phyloP scores from a whole-genome alignment of 2,113 vertebrate genomes.

The Spea bombifrons region DNA sequence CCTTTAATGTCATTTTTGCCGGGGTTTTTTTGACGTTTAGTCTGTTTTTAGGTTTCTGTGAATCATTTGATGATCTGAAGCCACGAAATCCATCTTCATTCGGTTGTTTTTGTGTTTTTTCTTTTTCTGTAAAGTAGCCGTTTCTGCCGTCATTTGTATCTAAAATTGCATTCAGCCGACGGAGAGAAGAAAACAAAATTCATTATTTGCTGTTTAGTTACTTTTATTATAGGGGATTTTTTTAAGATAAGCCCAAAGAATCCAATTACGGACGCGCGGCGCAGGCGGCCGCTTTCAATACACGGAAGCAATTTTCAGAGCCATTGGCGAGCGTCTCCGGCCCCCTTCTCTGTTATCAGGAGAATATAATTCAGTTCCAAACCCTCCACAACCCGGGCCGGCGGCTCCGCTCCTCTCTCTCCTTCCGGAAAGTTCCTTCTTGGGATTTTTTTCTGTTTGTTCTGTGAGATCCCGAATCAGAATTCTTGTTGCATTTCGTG shows the following conservation, averaged over 20 bases:
- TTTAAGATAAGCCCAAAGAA: conserved; percentile 24
- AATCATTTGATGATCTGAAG: conserved; percentile 6
- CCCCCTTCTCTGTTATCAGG: conserved; percentile 38
- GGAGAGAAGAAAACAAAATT: conserved; percentile 28
- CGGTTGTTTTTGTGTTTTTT: conserved; percentile 27
- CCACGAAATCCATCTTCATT: conserved; percentile 19
- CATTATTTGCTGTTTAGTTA: conserved; percentile 33
- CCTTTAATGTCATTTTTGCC: too few species aligned
- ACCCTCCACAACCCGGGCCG: conserved; percentile 6
- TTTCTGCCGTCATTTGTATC: conserved; percentile 35
- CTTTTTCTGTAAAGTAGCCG: conserved; percentile 14
- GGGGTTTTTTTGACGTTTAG: too few species aligned
- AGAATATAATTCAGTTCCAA: conserved; percentile 37
- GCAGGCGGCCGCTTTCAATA: conserved; percentile 36
- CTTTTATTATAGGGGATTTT: conserved; percentile 12
- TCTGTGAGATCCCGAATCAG: neutral
- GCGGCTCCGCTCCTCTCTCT: neutral
- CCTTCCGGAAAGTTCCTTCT: conserved; percentile 4
- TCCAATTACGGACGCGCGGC: conserved; percentile 37
- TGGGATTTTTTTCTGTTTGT: neutral
- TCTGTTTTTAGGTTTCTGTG: neutral
- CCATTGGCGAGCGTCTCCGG: conserved; percentile 9
- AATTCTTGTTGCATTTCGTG: neutral
- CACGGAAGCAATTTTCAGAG: conserved; percentile 38
- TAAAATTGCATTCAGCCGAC: conserved; percentile 24